Evolutionary conservation across 2,113 vertebrate species (phyloP).

Genomic region (Serilophus lunatus): DNA sequence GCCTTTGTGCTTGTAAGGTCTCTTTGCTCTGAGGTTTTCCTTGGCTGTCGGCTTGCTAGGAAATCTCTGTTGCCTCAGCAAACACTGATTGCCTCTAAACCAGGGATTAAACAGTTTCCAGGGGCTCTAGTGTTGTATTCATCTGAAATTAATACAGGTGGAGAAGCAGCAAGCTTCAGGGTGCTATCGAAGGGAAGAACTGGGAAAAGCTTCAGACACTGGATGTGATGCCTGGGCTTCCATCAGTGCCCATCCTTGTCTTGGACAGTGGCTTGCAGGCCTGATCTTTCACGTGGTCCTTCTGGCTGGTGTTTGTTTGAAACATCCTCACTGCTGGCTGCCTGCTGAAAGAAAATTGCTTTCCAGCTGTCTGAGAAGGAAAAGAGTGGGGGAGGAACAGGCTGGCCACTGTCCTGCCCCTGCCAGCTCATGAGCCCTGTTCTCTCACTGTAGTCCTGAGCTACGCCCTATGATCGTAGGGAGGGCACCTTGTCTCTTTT

Average conservation of each 20-base stretch:
- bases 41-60: neutral
- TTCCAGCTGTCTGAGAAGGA: neutral
- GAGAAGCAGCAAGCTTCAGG: neutral
- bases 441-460: neutral
- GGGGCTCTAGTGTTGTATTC: neutral
- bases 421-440: neutral
- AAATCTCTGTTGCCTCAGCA: neutral
- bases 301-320: neutral
- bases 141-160: neutral
- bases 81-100: neutral
- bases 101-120: neutral
- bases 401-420: neutral
- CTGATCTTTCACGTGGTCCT: accelerated
- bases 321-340: accelerated
- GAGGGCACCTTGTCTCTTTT: neutral
- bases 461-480: neutral
- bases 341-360: neutral
- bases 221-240: neutral
- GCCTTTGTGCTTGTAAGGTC: neutral
- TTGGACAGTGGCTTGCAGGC: neutral
- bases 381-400: neutral
- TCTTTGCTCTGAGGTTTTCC: neutral
- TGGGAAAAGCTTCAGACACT: neutral
- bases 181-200: neutral
- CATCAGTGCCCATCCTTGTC: neutral